Evolutionary conservation across 2,113 vertebrate species (phyloP), one percentile per base, ranked within the genome.

Genomic region (Cichladusa arquata): DNA sequence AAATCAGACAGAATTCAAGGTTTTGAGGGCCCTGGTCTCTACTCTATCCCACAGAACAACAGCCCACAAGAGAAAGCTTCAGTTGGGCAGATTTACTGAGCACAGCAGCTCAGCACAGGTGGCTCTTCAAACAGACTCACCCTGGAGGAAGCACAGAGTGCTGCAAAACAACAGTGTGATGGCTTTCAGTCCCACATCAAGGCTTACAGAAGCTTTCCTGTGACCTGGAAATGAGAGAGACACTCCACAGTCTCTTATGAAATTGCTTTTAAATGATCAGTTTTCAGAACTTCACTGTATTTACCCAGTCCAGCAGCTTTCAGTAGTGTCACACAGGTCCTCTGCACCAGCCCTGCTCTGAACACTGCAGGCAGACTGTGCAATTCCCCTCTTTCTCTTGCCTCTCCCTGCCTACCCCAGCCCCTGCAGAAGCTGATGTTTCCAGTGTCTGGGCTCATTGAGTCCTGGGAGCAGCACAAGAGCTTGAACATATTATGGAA

Each of bases 71-170:
- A 93, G 38, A 83, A 73, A 54, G 50, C 62, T 92, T 86, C 92
- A 83, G 86, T n/a, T 95, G 92, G 79, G 76, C 60, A 78, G 72
- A 25, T 26, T 18, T 8, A 61, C 67, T 2, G 2, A 66, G 40
- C 60, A 33, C 62, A 82, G 74, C 65, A 85, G 48, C 70, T 79
- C 61, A 42, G 90, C 90, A 53, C 95, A 96, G 95, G 87, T 94
- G 95, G n/a, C 44, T 73, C 73, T 42, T 67, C 67, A 81, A 66
- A 78, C 44, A 93, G 38, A 34, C 8, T 9, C 90, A 64, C 16
- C 47, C 42, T 19, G 42, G 47, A 60, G 33, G 40, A 77, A 60
- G 77, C 5, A 2, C 22, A 60, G 13, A 42, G n/a, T 2, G 38
- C 29, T 13, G n/a, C 31, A 16, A 67, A 28, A 5, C 50, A 79